Conservation (phyloP, 2,888 invertebrate genomes). For the Nephrocerus scutellatus region DNA sequence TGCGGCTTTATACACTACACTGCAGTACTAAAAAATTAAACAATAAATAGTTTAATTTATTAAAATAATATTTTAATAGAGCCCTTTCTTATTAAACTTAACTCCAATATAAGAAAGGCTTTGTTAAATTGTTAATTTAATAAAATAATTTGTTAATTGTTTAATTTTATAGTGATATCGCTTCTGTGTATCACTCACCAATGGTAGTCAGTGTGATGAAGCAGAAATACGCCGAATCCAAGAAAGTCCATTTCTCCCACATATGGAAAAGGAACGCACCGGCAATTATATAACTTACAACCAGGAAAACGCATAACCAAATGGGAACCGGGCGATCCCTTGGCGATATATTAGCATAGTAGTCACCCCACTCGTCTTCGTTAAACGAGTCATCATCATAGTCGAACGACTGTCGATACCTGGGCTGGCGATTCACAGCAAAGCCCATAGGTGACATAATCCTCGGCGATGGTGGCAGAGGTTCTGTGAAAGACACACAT, state of each 20-base stretch:
- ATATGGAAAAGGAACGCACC: constrained; percentile 79
- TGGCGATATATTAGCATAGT: constrained; percentile 44
- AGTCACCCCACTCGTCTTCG: constrained; percentile 51
- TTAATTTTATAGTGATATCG: background rate
- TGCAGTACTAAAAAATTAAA: background rate
- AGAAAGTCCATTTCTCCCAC: constrained; percentile 81
- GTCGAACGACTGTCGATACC: constrained; percentile 49
- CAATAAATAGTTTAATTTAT: too few relatives aligned
- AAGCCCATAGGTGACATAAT: constrained; percentile 66
- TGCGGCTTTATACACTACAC: background rate
- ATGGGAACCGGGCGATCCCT: constrained; percentile 70
- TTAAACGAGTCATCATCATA: constrained; percentile 57
- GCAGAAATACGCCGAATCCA: constrained; percentile 88
- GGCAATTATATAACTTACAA: constrained; percentile 81
- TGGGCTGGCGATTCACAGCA: constrained; percentile 55
- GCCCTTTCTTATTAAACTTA: background rate
- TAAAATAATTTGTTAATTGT: background rate
- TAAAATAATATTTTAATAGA: too few relatives aligned
- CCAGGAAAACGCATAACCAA: constrained; percentile 81
- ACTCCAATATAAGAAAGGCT: background rate
- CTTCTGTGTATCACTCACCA: constrained; percentile 43
- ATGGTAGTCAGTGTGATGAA: constrained; percentile 91
- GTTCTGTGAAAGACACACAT: constrained; percentile 15
- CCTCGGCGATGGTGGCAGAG: constrained; percentile 52
- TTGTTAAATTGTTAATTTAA: constrained; percentile 1